Base-by-base conservation (phyloP, 2,113 vertebrate species). In the Psophia crepitans region DNA sequence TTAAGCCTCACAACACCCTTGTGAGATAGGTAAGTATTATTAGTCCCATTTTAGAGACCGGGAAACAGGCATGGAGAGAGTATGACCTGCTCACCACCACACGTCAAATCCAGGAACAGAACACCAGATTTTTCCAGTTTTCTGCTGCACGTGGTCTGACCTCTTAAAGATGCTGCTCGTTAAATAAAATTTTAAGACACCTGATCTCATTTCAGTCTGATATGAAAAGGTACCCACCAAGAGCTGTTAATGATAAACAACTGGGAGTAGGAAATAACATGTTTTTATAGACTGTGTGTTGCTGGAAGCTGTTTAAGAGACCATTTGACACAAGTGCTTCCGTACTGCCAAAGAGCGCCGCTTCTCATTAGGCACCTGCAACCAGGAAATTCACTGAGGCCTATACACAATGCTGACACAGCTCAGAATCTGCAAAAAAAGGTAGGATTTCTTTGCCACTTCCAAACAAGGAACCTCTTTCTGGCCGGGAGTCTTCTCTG, bases 31-130 rank as follows among this genome's bases (percentile, higher is more conserved):
- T 92, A 78, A 90, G 71, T 75, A 79, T n/a, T 87, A 69, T 77
- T 91, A 97, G 80, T 93, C 90, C 56, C 93, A 46, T 82, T 88
- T 93, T 90, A 96, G 90, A 96, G 87, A 92, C 75, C 87, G 37
- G 64, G 21, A 94, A 93, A 95, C 74, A 87, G 91, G 46, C 58
- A 85, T 48, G 83, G 48, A 85, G 56, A 83, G 23, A 64, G 14
- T 64, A 69, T 24, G 44, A 93, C 70, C 84, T 85, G 74, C 75
- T 95, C 43, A 92, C 23, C 53, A 89, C 32, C 70, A 75, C 53
- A 75, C 28, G 5, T 83, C 56, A 88, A 77, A 75, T 46, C 35
- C 61, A 90, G 49, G 48, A 68, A 75, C 12, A 89, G 46, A 92
- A 75, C 30, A 80, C 16, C n/a, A 74, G 71, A 66, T 74, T 74